Evolutionary conservation across 2,113 vertebrate species (phyloP).

Genomic region (Antechinus stuartii): DNA sequence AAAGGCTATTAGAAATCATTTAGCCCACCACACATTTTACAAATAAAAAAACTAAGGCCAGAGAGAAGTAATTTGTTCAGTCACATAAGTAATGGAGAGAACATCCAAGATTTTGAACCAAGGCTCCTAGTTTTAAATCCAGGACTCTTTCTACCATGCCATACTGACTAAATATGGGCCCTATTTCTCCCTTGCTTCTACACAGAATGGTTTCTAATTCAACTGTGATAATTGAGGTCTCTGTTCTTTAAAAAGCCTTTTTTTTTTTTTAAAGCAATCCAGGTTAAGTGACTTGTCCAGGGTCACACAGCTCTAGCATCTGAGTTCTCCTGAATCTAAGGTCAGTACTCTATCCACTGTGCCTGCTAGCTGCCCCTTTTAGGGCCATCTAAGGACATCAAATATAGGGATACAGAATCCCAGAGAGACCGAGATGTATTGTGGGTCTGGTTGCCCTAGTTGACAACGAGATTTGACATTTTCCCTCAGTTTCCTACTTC

Average conservation of each 20-base stretch:
- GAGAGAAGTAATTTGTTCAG: constrained; percentile 22
- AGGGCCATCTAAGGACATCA: background rate
- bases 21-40: background rate
- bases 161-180: background rate
- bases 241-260: background rate
- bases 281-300: background rate
- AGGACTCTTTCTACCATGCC: background rate
- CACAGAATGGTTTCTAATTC: background rate
- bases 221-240: background rate
- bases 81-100: background rate
- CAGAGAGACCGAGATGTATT: background rate
- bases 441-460: background rate
- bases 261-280: background rate
- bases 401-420: background rate
- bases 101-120: background rate
- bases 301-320: background rate
- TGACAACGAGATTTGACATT: background rate
- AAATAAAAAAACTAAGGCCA: background rate
- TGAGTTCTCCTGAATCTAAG: background rate
- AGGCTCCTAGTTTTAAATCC: background rate
- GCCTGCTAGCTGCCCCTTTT: background rate
- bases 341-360: background rate
- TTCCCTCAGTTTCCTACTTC: background rate
- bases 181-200: too few relatives aligned
- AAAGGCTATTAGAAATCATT: background rate